Base-by-base conservation (phyloP, 1,140 invertebrate species). In the Zaprionus taronus region DNA sequence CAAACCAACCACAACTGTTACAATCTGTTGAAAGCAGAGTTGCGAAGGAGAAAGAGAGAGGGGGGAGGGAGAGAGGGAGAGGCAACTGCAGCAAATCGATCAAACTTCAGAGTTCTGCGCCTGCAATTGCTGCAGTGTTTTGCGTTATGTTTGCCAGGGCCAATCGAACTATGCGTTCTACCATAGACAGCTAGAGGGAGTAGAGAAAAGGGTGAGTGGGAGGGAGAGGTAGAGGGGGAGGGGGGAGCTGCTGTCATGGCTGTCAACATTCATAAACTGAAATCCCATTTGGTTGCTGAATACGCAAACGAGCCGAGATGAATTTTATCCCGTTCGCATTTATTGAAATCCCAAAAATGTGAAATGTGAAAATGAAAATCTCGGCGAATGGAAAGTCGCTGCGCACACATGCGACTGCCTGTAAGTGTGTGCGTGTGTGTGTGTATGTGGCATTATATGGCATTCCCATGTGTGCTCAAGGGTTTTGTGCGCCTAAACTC, bases 291-390 rank as follows among this genome's bases (percentile, higher is more conserved):
- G 81, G 20, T 24, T 22, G 22, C n/a, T 6, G 34, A 9, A 51
- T 31, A 41, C 17, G 24, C 63, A 72, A 82, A 79, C 65, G 77
- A 73, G 69, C 70, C 70, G 80, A 83, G 81, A 83, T 71, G 81
- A 84, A 89, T 81, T 89, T 87, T 84, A 84, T 89, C 81, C 74
- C 83, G 81, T 77, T 77, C 68, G 77, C 77, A 79, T 83, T 83
- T 87, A 86, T 87, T 80, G 83, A 85, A 85, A 85, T 86, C 61
- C 66, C 65, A 47, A 49, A 75, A 89, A 89, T 86, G 77, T 80
- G 73, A 87, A 89, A 89, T 84, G 81, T 89, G 79, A 65, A 89
- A 87, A 89, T 73, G 63, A 67, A 89, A 89, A 89, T 89, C 85
- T 90, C 57, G 66, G 75, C 85, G 77, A 87, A 90, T 89, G 85